A percentile compares a stretch with the other conserved stretches of the same genome.
Conservation (phyloP, 2,888 invertebrate genomes). For the Parasteatoda lunata region DNA sequence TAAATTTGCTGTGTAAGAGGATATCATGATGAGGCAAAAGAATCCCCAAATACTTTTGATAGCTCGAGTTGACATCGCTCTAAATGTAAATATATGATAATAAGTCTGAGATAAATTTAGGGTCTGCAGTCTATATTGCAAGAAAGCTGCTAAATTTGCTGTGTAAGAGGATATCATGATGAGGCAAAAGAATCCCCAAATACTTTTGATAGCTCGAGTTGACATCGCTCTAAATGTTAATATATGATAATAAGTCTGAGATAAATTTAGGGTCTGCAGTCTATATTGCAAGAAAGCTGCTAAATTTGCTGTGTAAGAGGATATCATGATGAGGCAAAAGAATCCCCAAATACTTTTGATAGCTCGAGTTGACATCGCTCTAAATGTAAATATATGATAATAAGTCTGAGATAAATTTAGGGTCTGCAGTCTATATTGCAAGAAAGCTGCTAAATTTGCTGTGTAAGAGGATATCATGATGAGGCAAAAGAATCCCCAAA, state of each 20-base stretch:
- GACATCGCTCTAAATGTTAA: constrained; percentile 82
- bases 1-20: constrained; percentile 93
- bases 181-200: constrained; percentile 94
- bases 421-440: constrained; percentile 79
- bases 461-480: constrained; percentile 98
- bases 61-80: constrained; percentile 90
- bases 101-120: neutral
- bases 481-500: constrained; percentile 94
- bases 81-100: constrained; percentile 72
- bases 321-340: constrained; percentile 95
- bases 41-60: constrained; percentile 95
- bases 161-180: constrained; percentile 98
- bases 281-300: constrained; percentile 92
- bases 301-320: constrained; percentile 93
- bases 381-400: constrained; percentile 72
- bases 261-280: neutral
- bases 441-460: constrained; percentile 92
- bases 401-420: neutral
- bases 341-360: constrained; percentile 95
- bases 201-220: constrained; percentile 90
- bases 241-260: neutral
- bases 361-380: constrained; percentile 90
- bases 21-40: constrained; percentile 95
- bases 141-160: constrained; percentile 92
- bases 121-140: constrained; percentile 79